Conservation (phyloP, 2,113 vertebrate genomes). For the Bubo scandiacus region DNA sequence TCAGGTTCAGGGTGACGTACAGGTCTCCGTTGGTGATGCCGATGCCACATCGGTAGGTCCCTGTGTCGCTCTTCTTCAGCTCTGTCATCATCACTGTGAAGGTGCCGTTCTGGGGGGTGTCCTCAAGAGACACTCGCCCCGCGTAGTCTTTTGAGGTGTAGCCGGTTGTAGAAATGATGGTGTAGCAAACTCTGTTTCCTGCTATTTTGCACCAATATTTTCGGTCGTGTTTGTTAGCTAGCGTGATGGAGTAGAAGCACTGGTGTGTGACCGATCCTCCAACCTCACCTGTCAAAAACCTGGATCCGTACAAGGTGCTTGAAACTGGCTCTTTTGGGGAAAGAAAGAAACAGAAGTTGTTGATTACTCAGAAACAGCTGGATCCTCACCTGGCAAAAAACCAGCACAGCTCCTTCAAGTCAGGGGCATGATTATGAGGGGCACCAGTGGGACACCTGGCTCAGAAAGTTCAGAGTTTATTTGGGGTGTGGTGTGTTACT, state of each 20-base stretch:
- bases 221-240: slow-evolving; percentile 61
- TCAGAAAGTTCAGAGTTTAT: background rate
- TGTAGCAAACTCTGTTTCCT: background rate
- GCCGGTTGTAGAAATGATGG: slow-evolving; percentile 57
- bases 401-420: rapidly evolving
- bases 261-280: slow-evolving; percentile 65
- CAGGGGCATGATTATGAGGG: rapidly evolving
- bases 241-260: slow-evolving; percentile 55
- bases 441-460: background rate
- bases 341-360: background rate
- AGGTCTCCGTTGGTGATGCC: slow-evolving; percentile 41
- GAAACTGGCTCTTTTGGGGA: background rate
- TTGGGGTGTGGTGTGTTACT: background rate
- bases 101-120: background rate
- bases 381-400: background rate
- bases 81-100: slow-evolving; percentile 50
- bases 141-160: background rate
- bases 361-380: background rate
- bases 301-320: slow-evolving; percentile 35
- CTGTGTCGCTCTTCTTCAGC: slow-evolving; percentile 16
- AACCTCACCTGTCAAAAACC: background rate
- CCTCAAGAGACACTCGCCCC: slow-evolving; percentile 43
- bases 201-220: slow-evolving; percentile 74
- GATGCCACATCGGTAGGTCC: slow-evolving; percentile 72
- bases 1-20: slow-evolving; percentile 49